These are phyloP conservation scores for Sylvicapra grimmia DNA, from an alignment of 2,113 vertebrate genomes.

Conservation along the genomic window DNA sequence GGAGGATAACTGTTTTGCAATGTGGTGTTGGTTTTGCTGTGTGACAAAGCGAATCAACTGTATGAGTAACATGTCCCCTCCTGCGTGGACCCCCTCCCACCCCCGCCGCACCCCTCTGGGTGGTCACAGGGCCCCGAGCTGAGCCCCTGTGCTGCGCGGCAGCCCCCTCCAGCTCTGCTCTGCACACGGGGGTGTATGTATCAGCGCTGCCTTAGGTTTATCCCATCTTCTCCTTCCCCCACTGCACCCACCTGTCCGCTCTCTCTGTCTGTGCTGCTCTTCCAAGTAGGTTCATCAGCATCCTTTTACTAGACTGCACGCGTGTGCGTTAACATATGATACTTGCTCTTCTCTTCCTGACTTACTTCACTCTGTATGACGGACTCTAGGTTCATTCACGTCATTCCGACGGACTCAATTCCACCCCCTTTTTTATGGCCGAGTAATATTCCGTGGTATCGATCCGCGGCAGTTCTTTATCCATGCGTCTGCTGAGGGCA, in stretches of 20 bases:
- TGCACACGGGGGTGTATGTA: rapidly evolving
- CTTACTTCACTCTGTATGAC: neutral
- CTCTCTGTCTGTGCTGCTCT: neutral
- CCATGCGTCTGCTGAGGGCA: neutral
- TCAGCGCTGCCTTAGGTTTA: rapidly evolving
- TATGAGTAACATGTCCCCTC: rapidly evolving
- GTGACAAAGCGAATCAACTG: neutral
- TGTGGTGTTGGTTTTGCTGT: neutral
- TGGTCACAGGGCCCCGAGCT: neutral
- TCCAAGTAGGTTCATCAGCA: neutral
- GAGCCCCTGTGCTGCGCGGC: rapidly evolving
- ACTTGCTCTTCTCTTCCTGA: neutral
- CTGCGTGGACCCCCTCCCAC: neutral
- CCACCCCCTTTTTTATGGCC: neutral
- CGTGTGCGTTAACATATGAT: neutral
- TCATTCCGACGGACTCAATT: rapidly evolving
- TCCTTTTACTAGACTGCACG: neutral
- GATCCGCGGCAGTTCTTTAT: neutral
- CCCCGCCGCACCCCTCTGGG: rapidly evolving
- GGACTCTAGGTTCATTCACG: neutral
- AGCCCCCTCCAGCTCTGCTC: rapidly evolving
- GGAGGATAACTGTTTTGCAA: neutral
- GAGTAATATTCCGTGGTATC: neutral
- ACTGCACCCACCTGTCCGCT: neutral
- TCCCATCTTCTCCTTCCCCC: neutral